These are phyloP conservation scores for Gavia stellata DNA, from an alignment of 2,113 vertebrate genomes.

Conservation along the genomic window DNA sequence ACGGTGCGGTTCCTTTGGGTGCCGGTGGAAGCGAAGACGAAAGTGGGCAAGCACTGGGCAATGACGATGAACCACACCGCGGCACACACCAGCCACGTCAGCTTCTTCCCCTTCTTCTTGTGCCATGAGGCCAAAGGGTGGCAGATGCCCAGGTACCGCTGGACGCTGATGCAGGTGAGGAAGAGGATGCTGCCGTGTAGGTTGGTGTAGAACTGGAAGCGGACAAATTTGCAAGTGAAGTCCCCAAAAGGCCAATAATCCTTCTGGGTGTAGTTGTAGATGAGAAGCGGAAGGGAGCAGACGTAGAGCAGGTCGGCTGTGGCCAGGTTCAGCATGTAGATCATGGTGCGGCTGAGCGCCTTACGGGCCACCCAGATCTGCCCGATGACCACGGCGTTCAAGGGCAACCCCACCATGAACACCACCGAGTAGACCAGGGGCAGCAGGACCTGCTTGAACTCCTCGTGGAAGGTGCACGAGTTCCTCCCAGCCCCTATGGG, in stretches of 20 bases:
- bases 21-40: conserved; percentile 85
- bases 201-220: conserved; percentile 97
- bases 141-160: conserved; percentile 94
- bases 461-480: conserved; percentile 87
- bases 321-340: conserved; percentile 95
- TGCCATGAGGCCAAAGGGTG: conserved; percentile 86
- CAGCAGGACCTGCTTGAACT: conserved; percentile 89
- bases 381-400: conserved; percentile 84
- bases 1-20: conserved; percentile 91
- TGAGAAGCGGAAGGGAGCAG: conserved; percentile 90
- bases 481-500: not conserved
- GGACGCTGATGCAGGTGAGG: conserved; percentile 96
- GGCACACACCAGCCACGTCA: conserved; percentile 82
- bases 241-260: conserved; percentile 98
- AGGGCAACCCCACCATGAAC: conserved; percentile 80
- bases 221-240: conserved; percentile 83
- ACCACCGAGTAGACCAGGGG: conserved; percentile 86
- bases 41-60: conserved; percentile 85
- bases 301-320: conserved; percentile 89
- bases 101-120: conserved; percentile 80
- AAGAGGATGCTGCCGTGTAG: conserved; percentile 93
- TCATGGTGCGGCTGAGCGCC: conserved; percentile 77
- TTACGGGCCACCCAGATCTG: conserved; percentile 82
- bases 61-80: conserved; percentile 81
- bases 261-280: conserved; percentile 91